Conservation (phyloP, 2,113 vertebrate species). For the Heliornis fulica region DNA sequence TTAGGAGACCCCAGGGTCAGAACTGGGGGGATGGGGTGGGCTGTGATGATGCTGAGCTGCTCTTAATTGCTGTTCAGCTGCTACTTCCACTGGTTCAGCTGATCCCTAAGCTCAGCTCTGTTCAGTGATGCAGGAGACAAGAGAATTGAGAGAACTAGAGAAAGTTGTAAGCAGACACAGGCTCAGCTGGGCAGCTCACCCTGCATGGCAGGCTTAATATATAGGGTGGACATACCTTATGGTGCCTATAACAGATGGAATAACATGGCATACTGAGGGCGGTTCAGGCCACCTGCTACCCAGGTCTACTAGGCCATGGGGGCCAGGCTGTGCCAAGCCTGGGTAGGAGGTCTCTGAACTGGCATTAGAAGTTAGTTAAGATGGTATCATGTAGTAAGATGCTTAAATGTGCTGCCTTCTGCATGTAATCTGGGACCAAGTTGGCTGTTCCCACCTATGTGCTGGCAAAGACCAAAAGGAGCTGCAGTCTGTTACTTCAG, state of each 20-base stretch:
- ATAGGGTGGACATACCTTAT: neutral
- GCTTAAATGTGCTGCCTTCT: neutral
- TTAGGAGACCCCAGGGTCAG: neutral
- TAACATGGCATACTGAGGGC: neutral
- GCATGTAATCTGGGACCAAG: neutral
- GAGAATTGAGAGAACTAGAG: neutral
- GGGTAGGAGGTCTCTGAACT: neutral
- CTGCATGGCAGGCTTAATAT: neutral
- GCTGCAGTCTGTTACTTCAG: neutral
- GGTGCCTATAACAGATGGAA: neutral
- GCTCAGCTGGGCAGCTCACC: neutral
- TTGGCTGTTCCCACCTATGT: neutral
- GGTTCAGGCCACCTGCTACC: neutral
- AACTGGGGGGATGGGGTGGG: neutral
- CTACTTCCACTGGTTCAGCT: neutral
- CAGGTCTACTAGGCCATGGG: neutral
- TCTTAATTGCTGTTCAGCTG: neutral
- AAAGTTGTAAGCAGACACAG: neutral
- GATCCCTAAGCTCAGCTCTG: neutral
- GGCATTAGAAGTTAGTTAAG: neutral
- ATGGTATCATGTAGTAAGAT: neutral
- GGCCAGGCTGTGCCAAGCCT: neutral
- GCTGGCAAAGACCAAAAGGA: neutral
- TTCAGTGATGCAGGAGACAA: neutral
- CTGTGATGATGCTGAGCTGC: neutral